Conservation (phyloP, 2,113 vertebrate genomes). For the Phalacrocorax brasilianus region DNA sequence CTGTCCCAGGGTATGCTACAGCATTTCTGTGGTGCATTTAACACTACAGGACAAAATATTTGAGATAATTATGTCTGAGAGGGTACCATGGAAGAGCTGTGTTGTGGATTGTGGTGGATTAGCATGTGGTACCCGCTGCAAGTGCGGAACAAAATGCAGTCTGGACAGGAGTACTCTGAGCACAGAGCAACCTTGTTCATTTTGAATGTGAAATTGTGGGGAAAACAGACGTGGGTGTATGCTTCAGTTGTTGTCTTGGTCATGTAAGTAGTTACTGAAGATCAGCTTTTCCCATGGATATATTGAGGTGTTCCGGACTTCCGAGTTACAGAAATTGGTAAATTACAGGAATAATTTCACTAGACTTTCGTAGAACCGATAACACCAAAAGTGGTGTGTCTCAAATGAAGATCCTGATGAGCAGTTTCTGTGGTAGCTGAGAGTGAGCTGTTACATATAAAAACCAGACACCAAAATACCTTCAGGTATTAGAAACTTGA, state of each 20-base stretch:
- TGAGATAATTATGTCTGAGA: not conserved
- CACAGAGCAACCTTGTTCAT: accelerated
- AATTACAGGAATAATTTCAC: not conserved
- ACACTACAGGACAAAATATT: not conserved
- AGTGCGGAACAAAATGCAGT: not conserved
- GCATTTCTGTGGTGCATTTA: not conserved
- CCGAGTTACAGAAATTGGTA: not conserved
- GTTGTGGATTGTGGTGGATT: accelerated
- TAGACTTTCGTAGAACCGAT: accelerated
- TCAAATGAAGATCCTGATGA: not conserved
- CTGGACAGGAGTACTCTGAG: not conserved
- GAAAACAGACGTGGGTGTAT: not conserved
- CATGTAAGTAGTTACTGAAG: not conserved
- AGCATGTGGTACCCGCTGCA: not conserved
- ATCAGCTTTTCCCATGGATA: not conserved
- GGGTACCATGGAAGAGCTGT: not conserved
- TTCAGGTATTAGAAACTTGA: not conserved
- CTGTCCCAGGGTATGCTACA: not conserved
- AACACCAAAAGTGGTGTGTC: not conserved
- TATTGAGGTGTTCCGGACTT: not conserved
- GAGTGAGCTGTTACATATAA: not conserved
- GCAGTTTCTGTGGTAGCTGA: not conserved
- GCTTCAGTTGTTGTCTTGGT: not conserved
- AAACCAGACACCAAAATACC: not conserved
- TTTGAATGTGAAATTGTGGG: not conserved